Evolutionary conservation across 2,888 invertebrate genomes (phyloP), one percentile per base, ranked within the genome.

Genomic region (Willowsia nigromaculata): DNA sequence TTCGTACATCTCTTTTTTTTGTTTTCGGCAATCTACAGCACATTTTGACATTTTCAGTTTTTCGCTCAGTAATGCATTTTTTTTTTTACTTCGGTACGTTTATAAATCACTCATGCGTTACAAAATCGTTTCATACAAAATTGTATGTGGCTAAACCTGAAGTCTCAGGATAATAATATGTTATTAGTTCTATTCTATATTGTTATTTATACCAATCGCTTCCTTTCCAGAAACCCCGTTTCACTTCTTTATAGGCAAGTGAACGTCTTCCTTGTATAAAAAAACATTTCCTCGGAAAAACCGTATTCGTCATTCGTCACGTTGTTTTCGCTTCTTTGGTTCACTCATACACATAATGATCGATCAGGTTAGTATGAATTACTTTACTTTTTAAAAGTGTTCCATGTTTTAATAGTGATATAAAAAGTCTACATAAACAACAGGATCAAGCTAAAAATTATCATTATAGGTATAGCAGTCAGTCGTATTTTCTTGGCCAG

Each of bases 401-500:
- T 65, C 33, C 65, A 27, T 68, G 40, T 68, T 68, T 76, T 27
- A 6, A 37, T 50, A 59, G 65, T 27, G 27, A 50, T 80, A 80
- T 65, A 86, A 86, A 86, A 80, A 65, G n/a, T 78, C 80, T 80
- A 86, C 37, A 50, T 68, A 86, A 85, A 76, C 62, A 76, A 80
- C 78, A 80, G 80, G 85, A 80, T 78, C 68, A 86, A 86, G 85
- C 85, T 86, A 80, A 86, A 86, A 85, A 86, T 40, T 85, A 87
- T 50, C 25, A 40, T 80, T 80, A 86, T 78, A n/a, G n/a, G n/a
- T n/a, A 80, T 86, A 80, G 87, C 81, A 80, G 68, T 87, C 87
- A 87, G 87, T 87, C 87, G 87, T 87, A 80, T 80, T 86, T 87
- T 81, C 81, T 87, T 81, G 87, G 81, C 87, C 81, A 81, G 87